Conservation (phyloP, 2,888 invertebrate genomes). For the Drosophila anomalata region DNA sequence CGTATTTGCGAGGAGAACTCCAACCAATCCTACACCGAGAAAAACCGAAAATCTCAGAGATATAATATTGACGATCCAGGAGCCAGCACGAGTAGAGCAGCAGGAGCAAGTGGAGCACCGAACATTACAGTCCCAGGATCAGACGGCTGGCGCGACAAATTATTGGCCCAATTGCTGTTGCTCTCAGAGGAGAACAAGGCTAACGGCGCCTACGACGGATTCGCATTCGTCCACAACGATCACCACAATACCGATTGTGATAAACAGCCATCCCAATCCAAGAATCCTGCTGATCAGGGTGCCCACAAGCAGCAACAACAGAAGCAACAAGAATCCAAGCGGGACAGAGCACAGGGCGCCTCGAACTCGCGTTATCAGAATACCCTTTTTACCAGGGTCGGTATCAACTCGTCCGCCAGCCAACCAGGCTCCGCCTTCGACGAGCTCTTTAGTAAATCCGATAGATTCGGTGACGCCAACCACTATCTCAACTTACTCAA, state of each 20-base stretch:
- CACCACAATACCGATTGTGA: constrained; percentile 66
- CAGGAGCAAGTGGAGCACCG: constrained; percentile 22
- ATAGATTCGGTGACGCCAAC: constrained; percentile 57
- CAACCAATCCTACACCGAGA: constrained; percentile 52
- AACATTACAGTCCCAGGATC: constrained; percentile 13
- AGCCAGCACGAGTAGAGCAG: constrained; percentile 68
- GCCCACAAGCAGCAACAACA: constrained; percentile 45
- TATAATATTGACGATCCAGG: constrained; percentile 82
- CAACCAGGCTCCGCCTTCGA: constrained; percentile 66
- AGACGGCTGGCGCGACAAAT: constrained; percentile 46
- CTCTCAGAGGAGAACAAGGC: constrained; percentile 64
- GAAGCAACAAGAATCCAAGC: constrained; percentile 47
- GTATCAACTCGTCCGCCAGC: constrained; percentile 64
- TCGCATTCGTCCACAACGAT: constrained; percentile 39
- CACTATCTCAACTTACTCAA: constrained; percentile 53
- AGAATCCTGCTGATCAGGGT: constrained; percentile 67
- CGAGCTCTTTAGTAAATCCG: constrained; percentile 59
- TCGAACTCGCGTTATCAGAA: constrained; percentile 70
- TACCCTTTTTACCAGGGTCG: constrained; percentile 82
- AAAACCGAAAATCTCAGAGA: constrained; percentile 73
- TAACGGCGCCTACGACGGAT: constrained; percentile 54
- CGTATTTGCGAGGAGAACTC: constrained; percentile 11
- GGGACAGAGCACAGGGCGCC: constrained; percentile 66
- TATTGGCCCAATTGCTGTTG: constrained; percentile 58
- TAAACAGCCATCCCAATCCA: constrained; percentile 63